Evolutionary conservation across 2,888 invertebrate genomes (phyloP).

Genomic region (Heteromyza rotundicornis): DNA sequence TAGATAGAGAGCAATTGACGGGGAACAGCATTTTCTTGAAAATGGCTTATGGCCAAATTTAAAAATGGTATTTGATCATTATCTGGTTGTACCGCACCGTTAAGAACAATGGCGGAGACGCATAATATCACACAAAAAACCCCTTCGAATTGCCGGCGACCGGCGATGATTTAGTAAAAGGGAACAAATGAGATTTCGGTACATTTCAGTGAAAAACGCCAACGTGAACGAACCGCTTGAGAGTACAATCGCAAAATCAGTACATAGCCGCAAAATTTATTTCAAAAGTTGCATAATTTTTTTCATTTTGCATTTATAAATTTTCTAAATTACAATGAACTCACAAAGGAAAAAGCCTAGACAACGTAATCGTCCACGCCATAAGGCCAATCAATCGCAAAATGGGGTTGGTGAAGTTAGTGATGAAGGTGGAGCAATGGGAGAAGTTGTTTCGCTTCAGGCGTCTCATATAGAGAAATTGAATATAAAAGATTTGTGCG

Average conservation of each 20-base stretch:
- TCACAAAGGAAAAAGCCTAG: slow-evolving; percentile 46
- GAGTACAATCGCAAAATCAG: slow-evolving; percentile 10
- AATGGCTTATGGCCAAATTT: slow-evolving; percentile 34
- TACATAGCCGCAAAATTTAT: background rate
- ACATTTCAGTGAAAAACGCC: slow-evolving; percentile 8
- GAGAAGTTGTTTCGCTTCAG: background rate
- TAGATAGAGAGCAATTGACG: background rate
- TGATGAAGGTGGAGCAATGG: background rate
- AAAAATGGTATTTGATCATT: slow-evolving; percentile 2
- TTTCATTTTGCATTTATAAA: slow-evolving; percentile 1
- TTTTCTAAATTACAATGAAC: slow-evolving; percentile 29
- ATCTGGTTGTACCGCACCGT: background rate
- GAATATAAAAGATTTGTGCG: background rate
- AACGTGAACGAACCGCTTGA: slow-evolving; percentile 39
- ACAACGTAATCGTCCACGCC: slow-evolving; percentile 49
- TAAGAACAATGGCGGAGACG: slow-evolving; percentile 19
- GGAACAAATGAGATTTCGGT: background rate
- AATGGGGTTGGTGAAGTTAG: background rate
- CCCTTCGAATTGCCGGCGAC: background rate
- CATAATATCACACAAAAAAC: background rate
- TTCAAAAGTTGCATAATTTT: slow-evolving; percentile 34
- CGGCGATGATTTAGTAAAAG: background rate
- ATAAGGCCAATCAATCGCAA: slow-evolving; percentile 45
- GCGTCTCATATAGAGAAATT: background rate
- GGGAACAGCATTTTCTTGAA: background rate